Base-by-base conservation (phyloP, 2,797 vertebrate genomes). In the Tamandua tetradactyla region DNA sequence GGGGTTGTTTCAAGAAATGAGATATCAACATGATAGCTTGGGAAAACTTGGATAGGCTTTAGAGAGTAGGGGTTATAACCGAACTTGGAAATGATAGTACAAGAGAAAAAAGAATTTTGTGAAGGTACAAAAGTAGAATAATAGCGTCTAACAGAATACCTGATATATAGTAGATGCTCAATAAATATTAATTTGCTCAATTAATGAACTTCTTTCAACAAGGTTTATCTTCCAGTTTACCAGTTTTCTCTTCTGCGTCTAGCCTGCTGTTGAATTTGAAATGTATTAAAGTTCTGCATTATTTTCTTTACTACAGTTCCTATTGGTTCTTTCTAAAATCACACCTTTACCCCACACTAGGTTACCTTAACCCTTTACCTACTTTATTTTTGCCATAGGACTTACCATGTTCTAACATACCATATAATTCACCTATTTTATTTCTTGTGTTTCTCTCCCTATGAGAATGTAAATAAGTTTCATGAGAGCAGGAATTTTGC, bases 21-120 rank as follows among this genome's bases (percentile, higher is more conserved):
- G 68, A 69, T 72, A 74, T 37, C 18, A 42, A 5, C 2, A 23
- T 89, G 49, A 79, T 61, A 42, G 72, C n/a, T n/a, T n/a, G n/a
- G n/a, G 79, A 80, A 66, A 79, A 61, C 35, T 94, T 78, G 55
- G 27, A 37, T 57, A 71, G 55, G 14, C 44, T 37, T 82, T 72
- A 72, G 57, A 87, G 57, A 94, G 52, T 80, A 68, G 47, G n/a
- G n/a, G n/a, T n/a, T n/a, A n/a, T 68, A 18, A 32, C 37, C 69
- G 52, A 89, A 75, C 32, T n/a, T 89, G n/a, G 68, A 18, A 81
- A 69, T 27, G 27, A 7, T 62, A 75, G 84, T 84, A 30, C 74
- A 76, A 92, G n/a, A n/a, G 66, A 44, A 82, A 87, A 92, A 89
- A n/a, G 66, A 83, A 76, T 89, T 86, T 85, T 59, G 22, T 92